A percentile compares a stretch with the other conserved stretches of the same genome.
phyloP scores from a whole-genome alignment of 2,797 vertebrate species.

The Pogonophryne albipinna region DNA sequence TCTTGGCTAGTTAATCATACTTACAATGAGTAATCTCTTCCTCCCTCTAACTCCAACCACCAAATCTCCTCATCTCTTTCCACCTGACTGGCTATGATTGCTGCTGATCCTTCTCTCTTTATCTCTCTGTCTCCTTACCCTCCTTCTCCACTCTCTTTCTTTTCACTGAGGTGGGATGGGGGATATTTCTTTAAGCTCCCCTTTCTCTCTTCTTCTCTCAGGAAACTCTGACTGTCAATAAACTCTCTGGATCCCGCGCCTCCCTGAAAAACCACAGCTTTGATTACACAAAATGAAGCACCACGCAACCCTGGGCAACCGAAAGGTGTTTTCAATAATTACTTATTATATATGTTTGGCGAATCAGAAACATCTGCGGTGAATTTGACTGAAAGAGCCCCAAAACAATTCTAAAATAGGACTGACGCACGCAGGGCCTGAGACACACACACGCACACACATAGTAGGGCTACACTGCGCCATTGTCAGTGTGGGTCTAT shows the following conservation, averaged over 20 bases:
- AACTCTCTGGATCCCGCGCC: conserved; percentile 68
- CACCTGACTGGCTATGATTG: conserved; percentile 57
- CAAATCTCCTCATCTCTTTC: conserved; percentile 57
- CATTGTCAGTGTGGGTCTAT: conserved; percentile 80
- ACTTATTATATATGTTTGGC: conserved; percentile 80
- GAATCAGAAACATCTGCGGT: conserved; percentile 81
- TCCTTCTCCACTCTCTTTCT: conserved; percentile 32
- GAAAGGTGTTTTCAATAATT: conserved; percentile 87
- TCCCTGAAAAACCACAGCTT: conserved; percentile 70
- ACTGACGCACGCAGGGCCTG: conserved; percentile 78
- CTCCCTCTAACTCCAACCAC: conserved; percentile 23
- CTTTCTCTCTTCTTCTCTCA: conserved; percentile 64
- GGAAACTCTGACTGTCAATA: conserved; percentile 77
- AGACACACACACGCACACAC: conserved; percentile 59
- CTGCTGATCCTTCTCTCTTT: conserved; percentile 47
- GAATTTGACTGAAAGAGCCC: conserved; percentile 78
- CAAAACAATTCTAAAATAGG: conserved; percentile 84
- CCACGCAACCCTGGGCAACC: conserved; percentile 74
- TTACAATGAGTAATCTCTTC: conserved; percentile 30
- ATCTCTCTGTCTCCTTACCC: conserved; percentile 37
- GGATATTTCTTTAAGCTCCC: conserved; percentile 63
- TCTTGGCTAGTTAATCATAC: conserved; percentile 20
- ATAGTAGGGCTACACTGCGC: conserved; percentile 70
- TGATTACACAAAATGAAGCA: conserved; percentile 78
- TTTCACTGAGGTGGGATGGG: conserved; percentile 43